Evolutionary conservation across 1,140 invertebrate genomes (phyloP).

Genomic region (Mercenaria mercenaria): DNA sequence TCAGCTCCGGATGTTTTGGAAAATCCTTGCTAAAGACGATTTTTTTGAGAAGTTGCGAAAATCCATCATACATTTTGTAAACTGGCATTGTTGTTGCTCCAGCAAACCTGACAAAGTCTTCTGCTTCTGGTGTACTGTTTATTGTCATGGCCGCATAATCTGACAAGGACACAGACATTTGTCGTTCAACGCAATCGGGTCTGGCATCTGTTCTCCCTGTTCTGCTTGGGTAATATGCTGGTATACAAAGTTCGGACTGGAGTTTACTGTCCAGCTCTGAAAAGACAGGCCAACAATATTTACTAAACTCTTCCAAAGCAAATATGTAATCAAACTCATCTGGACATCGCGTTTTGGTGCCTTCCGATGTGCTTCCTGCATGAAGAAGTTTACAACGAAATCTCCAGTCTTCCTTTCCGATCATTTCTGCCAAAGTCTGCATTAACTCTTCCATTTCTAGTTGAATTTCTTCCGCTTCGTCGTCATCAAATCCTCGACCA

Average conservation of each 20-base stretch:
- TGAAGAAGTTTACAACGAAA: not conserved
- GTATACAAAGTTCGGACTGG: not conserved
- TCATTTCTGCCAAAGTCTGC: not conserved
- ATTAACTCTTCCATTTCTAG: not conserved
- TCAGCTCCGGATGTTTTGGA: not conserved
- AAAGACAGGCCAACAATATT: not conserved
- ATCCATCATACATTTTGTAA: slow-evolving; percentile 3
- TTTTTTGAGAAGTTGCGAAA: slow-evolving; percentile 1
- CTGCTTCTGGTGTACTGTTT: not conserved
- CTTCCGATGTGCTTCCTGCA: not conserved
- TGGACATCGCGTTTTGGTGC: not conserved
- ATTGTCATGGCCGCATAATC: not conserved
- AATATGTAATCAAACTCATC: slow-evolving; percentile 6
- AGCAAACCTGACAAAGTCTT: not conserved
- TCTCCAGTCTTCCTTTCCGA: not conserved
- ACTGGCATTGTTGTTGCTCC: not conserved
- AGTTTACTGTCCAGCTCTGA: not conserved
- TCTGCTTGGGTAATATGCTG: no score
- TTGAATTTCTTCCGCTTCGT: not conserved
- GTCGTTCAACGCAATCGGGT: not conserved
- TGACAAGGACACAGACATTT: not conserved
- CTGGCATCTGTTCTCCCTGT: no score
- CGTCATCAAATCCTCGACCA: not conserved
- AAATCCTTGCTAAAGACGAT: not conserved
- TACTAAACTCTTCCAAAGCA: not conserved